Evolutionary conservation across 2,113 vertebrate species (phyloP), one percentile per base, ranked within the genome.

Genomic region (Saguinus imperator): DNA sequence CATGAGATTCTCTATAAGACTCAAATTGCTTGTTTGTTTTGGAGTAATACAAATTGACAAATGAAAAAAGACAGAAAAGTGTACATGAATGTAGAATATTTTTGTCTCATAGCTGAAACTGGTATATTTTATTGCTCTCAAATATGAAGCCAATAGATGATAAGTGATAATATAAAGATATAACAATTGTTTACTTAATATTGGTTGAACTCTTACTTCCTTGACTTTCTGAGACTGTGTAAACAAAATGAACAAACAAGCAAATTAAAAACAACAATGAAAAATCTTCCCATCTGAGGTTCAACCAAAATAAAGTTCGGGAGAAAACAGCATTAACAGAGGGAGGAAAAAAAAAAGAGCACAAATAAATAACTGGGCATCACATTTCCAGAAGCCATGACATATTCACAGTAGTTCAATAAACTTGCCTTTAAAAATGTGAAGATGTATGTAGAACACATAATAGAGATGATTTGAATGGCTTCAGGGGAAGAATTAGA

Each of bases 21-120:
- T 81, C 20, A 81, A 85, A 86, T 86, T 95, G 76, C 32, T 96
- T 86, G 66, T 94, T 96, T 98, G 79, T 93, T 97, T 97, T 93
- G 10, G 52, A 87, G 52, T 76, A 90, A 95, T 94, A 97, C 75
- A 95, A 73, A 2, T 13, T 87, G 73, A 94, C 55, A 52, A 58
- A 87, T 76, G 27, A 73, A 92, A 89, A 7, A 73, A 68, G 43
- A 88, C 27, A 76, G 20, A 66, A 96, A 90, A 85, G 4, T 25
- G 77, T 20, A 43, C 8, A 83, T 29, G 25, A 35, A 80, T 95
- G 64, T 32, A 75, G 40, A 85, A 35, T 84, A 80, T 73, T 89
- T 94, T 93, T 96, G 29, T 81, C 93, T 32, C 35, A 55, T 27
- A 76, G 27, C 23, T 91, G 55, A 83, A 95, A 83, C 4, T 58